Conservation (phyloP, 2,888 invertebrate genomes). For the Mesoligia furuncula region DNA sequence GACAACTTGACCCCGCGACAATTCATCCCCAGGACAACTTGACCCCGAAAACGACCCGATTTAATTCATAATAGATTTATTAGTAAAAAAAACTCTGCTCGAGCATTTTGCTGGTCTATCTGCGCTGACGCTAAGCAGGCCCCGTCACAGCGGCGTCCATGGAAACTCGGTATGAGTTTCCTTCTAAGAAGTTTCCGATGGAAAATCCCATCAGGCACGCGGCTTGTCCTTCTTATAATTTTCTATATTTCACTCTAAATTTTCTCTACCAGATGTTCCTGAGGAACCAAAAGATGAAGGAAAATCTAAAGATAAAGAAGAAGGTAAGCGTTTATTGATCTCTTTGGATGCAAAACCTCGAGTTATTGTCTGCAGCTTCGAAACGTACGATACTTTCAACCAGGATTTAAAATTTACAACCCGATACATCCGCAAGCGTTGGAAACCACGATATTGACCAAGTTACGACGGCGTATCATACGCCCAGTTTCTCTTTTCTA, state of each 20-base stretch:
- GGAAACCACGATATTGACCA: background rate
- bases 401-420: background rate
- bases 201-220: background rate
- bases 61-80: background rate
- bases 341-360: background rate
- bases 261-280: conserved; percentile 30
- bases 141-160: background rate
- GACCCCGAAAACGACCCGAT: background rate
- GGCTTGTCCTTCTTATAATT: background rate
- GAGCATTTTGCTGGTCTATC: background rate
- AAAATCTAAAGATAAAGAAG: background rate
- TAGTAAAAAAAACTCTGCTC: background rate
- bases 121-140: background rate
- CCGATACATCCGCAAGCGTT: background rate
- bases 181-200: background rate
- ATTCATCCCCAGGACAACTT: too few species aligned
- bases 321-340: conserved; percentile 10
- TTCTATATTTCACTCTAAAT: background rate
- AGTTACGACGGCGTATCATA: background rate
- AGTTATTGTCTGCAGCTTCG: background rate
- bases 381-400: background rate
- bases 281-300: conserved; percentile 3
- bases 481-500: background rate
- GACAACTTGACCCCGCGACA: background rate
- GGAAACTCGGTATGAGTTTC: too few species aligned